phyloP scores from a whole-genome alignment of 2,113 vertebrate genomes.

The Pelobates fuscus region DNA sequence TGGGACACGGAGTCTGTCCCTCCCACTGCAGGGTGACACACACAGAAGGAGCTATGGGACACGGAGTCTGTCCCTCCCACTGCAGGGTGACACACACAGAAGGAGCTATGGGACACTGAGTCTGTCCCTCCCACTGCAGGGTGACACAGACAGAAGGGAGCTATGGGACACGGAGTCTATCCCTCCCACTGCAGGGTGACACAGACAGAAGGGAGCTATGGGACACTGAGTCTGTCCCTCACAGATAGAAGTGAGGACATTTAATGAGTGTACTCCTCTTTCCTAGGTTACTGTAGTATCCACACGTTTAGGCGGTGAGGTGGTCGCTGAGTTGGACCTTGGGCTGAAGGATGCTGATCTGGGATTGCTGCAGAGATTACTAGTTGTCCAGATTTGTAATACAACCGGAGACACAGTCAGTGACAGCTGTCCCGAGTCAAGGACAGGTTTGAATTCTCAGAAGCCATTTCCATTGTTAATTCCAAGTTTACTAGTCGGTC shows the following conservation, averaged over 20 bases:
- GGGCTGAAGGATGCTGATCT: constrained; percentile 77
- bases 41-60: background rate
- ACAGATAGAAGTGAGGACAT: background rate
- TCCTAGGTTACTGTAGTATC: constrained; percentile 86
- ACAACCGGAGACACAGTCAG: background rate
- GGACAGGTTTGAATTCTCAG: no score
- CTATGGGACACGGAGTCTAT: background rate
- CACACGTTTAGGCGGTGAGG: constrained; percentile 68
- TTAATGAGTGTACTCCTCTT: background rate
- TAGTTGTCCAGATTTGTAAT: constrained; percentile 70
- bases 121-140: background rate
- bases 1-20: background rate
- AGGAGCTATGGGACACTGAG: background rate
- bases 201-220: background rate
- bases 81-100: background rate
- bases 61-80: background rate
- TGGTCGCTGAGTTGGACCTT: constrained; percentile 75
- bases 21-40: background rate
- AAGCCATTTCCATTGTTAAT: no score
- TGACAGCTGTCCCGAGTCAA: background rate
- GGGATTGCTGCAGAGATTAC: constrained; percentile 73
- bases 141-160: background rate
- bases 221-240: background rate
- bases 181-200: background rate
- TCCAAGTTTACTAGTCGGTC: no score